Evolutionary conservation across 2,113 vertebrate species (phyloP), one percentile per base, ranked within the genome.

Genomic region (Lipotes vexillifer): DNA sequence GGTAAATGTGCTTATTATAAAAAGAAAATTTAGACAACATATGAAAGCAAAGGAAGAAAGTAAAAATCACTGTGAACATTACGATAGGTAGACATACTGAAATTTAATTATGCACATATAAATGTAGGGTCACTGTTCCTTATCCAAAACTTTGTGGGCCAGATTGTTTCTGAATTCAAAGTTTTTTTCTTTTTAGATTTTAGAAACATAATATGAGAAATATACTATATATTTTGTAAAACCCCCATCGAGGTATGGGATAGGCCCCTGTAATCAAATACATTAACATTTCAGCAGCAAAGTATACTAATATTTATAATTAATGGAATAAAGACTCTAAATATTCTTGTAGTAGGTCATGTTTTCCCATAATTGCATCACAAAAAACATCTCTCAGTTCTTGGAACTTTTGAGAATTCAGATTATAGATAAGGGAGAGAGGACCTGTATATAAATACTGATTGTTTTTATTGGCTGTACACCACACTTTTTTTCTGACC

Each of bases 321-420:
- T 96, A 88, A 57, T 77, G 3, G 57, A 68, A 41, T 75, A 88
- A 87, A 77, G 33, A 88, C 46, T 85, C 5, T 71, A 68, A 23
- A 38, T 92, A 69, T 21, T 61, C 63, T 74, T 82, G 5, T 6
- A 66, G n/a, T 46, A 72, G 6, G 65, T 84, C 31, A 85, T 23
- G 1, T 93, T 75, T 89, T 23, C 66, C 72, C 29, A 63, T 80
- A 84, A 90, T 55, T 66, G 25, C 94, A 82, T 90, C 61, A 46
- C 38, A 69, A 59, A 84, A 80, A 93, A 90, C 23, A 29, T 59
- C 12, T 96, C 83, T 74, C 31, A 63, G 65, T 95, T 97, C 81
- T 84, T 95, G 17, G 82, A 88, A 93, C 38, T 91, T 85, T 72
- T 61, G 72, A 9, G 18, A 91, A 81, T 93, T 97, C 57, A 75